Conservation (phyloP, 2,113 vertebrate genomes). For the Rhinopomastus cyanomelas region DNA sequence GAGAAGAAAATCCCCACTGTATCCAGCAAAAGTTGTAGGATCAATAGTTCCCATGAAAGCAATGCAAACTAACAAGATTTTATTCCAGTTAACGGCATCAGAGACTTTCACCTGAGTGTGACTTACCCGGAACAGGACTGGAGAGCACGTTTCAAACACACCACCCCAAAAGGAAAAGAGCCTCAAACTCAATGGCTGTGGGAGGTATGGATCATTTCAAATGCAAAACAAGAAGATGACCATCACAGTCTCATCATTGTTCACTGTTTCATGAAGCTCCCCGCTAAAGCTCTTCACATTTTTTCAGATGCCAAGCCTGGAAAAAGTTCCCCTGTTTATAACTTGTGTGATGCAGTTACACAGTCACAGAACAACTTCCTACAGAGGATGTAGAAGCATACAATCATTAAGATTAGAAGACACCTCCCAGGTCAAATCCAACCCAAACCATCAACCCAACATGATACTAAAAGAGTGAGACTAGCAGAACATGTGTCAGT, state of each 20-base stretch:
- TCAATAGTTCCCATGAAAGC: not conserved
- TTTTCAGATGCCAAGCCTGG: not conserved
- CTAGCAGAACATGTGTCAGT: not conserved
- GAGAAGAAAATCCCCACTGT: not conserved
- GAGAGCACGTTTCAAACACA: not conserved
- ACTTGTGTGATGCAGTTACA: accelerated
- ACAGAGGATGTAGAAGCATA: not conserved
- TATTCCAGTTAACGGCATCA: not conserved
- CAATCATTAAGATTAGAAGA: no score
- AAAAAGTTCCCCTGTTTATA: not conserved
- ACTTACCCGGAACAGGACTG: not conserved
- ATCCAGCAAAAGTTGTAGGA: not conserved
- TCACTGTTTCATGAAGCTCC: not conserved
- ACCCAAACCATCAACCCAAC: no score
- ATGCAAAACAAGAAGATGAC: not conserved
- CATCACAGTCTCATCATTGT: not conserved
- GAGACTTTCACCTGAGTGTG: not conserved
- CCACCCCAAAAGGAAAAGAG: not conserved
- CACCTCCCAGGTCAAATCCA: no score
- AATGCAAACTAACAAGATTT: not conserved
- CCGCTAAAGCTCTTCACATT: not conserved
- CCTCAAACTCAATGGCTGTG: not conserved
- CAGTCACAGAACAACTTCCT: not conserved
- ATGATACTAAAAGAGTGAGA: not conserved
- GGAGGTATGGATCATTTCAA: conserved; percentile 29